phyloP scores from a whole-genome alignment of 2,888 invertebrate species.

The Euspilapteryx auroguttella region DNA sequence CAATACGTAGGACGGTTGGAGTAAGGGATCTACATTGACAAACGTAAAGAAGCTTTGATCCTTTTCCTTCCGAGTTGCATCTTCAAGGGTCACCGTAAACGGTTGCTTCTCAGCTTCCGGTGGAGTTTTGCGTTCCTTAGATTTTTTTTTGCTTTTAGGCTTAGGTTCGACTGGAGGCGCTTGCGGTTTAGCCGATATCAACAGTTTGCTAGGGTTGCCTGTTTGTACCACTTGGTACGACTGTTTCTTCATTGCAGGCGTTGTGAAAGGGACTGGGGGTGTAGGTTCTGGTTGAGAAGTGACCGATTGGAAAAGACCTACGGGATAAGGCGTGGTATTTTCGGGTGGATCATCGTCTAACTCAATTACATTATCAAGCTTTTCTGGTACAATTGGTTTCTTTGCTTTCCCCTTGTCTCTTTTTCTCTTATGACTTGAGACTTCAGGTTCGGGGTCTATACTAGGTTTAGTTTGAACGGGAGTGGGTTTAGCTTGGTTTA shows the following conservation, averaged over 20 bases:
- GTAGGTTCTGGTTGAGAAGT: conserved; percentile 11
- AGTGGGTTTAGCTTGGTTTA: not conserved
- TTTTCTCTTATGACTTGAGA: not conserved
- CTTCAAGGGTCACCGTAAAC: conserved; percentile 24
- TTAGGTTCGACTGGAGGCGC: conserved; percentile 13
- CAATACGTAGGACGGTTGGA: conserved; percentile 42
- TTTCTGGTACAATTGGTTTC: not conserved
- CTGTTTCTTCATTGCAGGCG: conserved; percentile 44
- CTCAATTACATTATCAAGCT: conserved; percentile 11
- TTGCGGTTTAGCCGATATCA: conserved; percentile 43
- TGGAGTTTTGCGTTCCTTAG: conserved; percentile 16
- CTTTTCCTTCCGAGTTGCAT: conserved; percentile 20
- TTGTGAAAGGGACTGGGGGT: conserved; percentile 16
- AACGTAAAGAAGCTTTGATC: conserved; percentile 39
- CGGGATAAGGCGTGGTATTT: conserved; percentile 33
- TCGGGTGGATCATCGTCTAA: conserved; percentile 10
- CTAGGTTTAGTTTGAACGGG: too few species aligned
- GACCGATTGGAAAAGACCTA: conserved; percentile 37
- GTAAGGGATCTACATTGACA: conserved; percentile 43
- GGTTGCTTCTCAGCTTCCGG: conserved; percentile 15
- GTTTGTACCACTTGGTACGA: conserved; percentile 47
- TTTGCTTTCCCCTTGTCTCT: not conserved
- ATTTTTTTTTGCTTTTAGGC: conserved; percentile 19
- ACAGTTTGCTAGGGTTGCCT: conserved; percentile 40
- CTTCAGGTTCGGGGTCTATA: not conserved